Conservation (phyloP, 1,140 invertebrate species). For the Drosophila miranda region DNA sequence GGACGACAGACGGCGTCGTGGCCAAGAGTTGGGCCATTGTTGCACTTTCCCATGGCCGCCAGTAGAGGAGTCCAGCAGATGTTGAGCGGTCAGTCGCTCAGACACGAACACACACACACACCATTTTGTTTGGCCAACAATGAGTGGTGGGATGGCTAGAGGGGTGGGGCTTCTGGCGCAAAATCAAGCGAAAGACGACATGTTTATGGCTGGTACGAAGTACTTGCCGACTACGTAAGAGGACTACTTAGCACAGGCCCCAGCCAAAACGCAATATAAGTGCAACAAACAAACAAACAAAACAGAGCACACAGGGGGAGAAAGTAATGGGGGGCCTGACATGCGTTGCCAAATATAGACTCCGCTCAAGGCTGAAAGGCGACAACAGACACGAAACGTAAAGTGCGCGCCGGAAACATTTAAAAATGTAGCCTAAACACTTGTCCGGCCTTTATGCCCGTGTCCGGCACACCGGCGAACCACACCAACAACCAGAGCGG, state of each 20-base stretch:
- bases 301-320: constrained; percentile 48
- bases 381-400: constrained; percentile 64
- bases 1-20: constrained; percentile 29
- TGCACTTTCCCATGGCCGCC: constrained; percentile 34
- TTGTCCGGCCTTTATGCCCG: constrained; percentile 48
- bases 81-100: constrained; percentile 69
- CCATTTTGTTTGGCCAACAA: constrained; percentile 52
- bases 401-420: constrained; percentile 80
- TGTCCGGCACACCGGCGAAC: neutral
- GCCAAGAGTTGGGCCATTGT: constrained; percentile 46
- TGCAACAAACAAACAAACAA: constrained; percentile 74
- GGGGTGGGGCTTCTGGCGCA: constrained; percentile 37
- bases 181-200: constrained; percentile 82
- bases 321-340: constrained; percentile 31
- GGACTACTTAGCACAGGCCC: constrained; percentile 64
- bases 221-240: constrained; percentile 16
- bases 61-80: neutral
- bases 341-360: constrained; percentile 81
- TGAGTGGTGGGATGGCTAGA: constrained; percentile 1
- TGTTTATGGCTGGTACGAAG: constrained; percentile 80
- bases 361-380: constrained; percentile 76
- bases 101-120: constrained; percentile 18
- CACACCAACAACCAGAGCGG: constrained; percentile 22
- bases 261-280: constrained; percentile 74
- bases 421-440: constrained; percentile 78